Conservation (phyloP, 2,888 invertebrate genomes). For the Elegia similella region DNA sequence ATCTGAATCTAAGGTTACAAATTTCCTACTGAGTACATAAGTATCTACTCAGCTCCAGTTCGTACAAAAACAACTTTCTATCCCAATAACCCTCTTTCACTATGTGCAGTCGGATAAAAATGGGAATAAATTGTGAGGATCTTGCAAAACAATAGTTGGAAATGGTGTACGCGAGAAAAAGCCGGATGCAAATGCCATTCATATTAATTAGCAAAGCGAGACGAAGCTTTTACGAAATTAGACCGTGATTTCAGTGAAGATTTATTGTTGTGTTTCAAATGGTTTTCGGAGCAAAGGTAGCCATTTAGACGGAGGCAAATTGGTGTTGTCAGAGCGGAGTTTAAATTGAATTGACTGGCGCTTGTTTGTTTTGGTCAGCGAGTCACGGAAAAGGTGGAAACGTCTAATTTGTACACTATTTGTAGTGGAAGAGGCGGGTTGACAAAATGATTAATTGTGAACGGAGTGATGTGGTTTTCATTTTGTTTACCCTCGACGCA, state of each 20-base stretch:
- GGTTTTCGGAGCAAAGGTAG: conserved; percentile 77
- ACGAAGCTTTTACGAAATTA: conserved; percentile 82
- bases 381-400: conserved; percentile 46
- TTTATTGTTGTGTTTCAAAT: conserved; percentile 80
- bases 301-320: conserved; percentile 75
- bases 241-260: conserved; percentile 80
- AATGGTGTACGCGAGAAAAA: conserved; percentile 79
- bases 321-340: conserved; percentile 69
- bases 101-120: conserved; percentile 69
- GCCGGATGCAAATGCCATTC: conserved; percentile 82
- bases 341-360: conserved; percentile 75
- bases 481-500: no score
- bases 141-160: conserved; percentile 81
- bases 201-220: conserved; percentile 82
- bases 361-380: conserved; percentile 59
- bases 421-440: conserved; percentile 39
- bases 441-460: conserved; percentile 39
- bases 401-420: conserved; percentile 49
- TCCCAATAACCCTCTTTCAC: conserved; percentile 62
- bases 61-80: conserved; percentile 8
- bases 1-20: no score
- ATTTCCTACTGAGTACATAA: no score
- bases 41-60: neutral
- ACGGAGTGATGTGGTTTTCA: neutral
- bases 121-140: conserved; percentile 78